Percentiles rank a stretch among this genome's conserved stretches.
These are phyloP conservation scores for Leucoraja ocellata DNA, from an alignment of 2,797 vertebrate species.

Conservation along the genomic window DNA sequence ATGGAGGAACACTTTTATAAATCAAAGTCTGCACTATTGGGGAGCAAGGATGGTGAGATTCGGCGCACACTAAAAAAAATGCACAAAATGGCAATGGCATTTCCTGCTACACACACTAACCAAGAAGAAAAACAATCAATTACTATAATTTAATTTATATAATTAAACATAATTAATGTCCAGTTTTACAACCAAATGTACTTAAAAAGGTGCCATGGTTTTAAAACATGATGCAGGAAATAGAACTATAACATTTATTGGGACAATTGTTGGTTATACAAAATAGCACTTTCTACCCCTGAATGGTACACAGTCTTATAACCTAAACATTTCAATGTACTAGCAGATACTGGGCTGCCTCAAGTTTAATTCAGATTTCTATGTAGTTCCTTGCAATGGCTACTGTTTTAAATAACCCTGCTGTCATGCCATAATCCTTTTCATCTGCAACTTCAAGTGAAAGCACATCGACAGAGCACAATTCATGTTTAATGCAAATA, in stretches of 20 bases:
- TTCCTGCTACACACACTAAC: neutral
- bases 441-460: neutral
- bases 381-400: neutral
- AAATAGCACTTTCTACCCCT: neutral
- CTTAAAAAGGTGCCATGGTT: neutral
- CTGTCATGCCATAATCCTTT: neutral
- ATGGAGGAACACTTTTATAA: neutral
- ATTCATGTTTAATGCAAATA: neutral
- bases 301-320: neutral
- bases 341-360: neutral
- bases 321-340: neutral
- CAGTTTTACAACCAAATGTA: neutral
- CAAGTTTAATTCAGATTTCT: constrained; percentile 1
- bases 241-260: neutral
- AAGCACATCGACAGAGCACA: neutral
- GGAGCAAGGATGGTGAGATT: neutral
- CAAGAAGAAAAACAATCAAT: neutral
- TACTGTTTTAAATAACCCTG: neutral
- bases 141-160: neutral
- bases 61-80: neutral
- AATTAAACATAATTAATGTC: neutral
- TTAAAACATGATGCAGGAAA: neutral
- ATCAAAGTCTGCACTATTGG: neutral
- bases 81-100: neutral
- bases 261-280: neutral